These are phyloP conservation scores for Orientallactaga sibirica DNA, from an alignment of 2,797 vertebrate species.

Conservation along the genomic window DNA sequence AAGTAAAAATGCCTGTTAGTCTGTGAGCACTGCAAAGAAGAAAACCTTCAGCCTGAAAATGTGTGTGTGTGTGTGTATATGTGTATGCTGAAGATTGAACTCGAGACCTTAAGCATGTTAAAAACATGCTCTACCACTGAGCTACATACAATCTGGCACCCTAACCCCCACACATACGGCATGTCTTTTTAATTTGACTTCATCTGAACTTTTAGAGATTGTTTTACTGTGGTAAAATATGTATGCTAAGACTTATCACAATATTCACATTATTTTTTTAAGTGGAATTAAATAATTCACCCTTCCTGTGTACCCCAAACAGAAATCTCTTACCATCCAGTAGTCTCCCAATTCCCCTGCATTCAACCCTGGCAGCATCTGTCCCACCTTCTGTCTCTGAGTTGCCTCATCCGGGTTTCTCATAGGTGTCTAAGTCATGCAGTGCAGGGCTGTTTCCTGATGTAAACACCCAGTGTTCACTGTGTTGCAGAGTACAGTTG, in stretches of 20 bases:
- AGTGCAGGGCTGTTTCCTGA: neutral
- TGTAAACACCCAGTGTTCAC: constrained; percentile 78
- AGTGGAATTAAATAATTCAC: neutral
- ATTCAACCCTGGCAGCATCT: neutral
- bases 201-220: neutral
- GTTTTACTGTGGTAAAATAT: neutral
- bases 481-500: constrained; percentile 91
- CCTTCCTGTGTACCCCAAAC: neutral
- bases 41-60: neutral
- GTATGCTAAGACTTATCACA: neutral
- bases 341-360: fast-evolving
- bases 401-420: neutral
- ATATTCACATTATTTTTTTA: too few species aligned
- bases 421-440: neutral
- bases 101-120: neutral
- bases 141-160: too few species aligned
- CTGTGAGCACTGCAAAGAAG: neutral
- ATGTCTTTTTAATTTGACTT: neutral
- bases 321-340: neutral
- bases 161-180: neutral
- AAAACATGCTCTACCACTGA: neutral
- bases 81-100: neutral
- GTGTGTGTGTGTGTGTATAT: too few species aligned
- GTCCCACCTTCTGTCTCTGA: neutral
- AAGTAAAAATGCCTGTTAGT: neutral